Evolutionary conservation across 37 sponge, comb jelly and placozoan genomes (phyloP).

Genomic region (Chondrilla cf. caribensis): DNA sequence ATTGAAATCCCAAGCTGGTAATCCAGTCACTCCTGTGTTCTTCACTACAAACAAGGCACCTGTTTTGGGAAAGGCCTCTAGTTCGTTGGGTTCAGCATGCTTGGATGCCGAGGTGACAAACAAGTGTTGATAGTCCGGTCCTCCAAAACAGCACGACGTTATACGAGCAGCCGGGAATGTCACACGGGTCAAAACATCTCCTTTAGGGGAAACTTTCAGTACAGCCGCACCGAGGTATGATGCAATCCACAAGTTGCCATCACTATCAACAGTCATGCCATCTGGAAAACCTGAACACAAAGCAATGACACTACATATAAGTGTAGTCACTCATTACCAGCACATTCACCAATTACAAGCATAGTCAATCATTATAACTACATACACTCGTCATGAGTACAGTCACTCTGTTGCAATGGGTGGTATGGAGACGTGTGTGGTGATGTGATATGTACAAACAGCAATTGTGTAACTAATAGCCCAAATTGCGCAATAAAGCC

Average conservation of each 20-base stretch:
- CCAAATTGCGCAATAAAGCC: too few species aligned
- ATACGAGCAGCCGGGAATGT: conserved; percentile 28
- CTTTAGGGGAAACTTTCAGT: conserved; percentile 37
- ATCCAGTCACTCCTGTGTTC: conserved; percentile 25
- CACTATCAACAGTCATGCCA: conserved; percentile 49
- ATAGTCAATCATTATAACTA: too few species aligned
- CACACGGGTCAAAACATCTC: conserved; percentile 19
- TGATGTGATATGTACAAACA: too few species aligned
- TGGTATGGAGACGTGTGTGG: too few species aligned
- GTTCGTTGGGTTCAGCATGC: neutral
- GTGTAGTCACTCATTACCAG: too few species aligned
- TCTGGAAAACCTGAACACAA: conserved; percentile 35
- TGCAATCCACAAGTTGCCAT: conserved; percentile 41
- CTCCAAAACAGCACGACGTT: conserved; percentile 72
- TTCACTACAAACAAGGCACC: conserved; percentile 53
- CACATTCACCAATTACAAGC: too few species aligned
- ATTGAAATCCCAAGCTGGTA: conserved; percentile 33
- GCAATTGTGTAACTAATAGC: too few species aligned
- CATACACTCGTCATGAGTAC: too few species aligned
- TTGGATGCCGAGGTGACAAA: conserved; percentile 49
- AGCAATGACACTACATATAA: neutral
- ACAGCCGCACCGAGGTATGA: conserved; percentile 22
- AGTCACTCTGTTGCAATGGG: too few species aligned
- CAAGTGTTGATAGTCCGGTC: conserved; percentile 37
- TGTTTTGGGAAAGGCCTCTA: conserved; percentile 21